phyloP scores from a whole-genome alignment of 2,797 vertebrate species.

The Lepus oiostolus region DNA sequence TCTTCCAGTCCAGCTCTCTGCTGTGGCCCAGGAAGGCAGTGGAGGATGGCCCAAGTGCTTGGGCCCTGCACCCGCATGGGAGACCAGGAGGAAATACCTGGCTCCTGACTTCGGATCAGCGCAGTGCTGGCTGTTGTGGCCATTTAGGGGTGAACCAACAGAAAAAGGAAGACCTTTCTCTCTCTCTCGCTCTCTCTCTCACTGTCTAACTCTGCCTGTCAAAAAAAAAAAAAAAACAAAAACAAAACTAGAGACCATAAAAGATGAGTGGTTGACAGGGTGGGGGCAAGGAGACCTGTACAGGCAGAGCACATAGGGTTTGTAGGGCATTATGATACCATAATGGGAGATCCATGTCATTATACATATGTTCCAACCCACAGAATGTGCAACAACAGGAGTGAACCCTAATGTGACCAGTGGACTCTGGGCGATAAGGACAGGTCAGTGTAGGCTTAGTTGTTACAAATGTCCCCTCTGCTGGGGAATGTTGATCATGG shows the following conservation, averaged over 20 bases:
- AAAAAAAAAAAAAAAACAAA: no score
- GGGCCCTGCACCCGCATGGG: no score
- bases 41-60: no score
- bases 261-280: background rate
- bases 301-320: background rate
- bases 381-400: background rate
- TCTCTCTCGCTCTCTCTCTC: no score
- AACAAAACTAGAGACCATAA: background rate
- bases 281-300: background rate
- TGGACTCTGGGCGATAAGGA: background rate
- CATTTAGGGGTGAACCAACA: no score
- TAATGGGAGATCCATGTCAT: background rate
- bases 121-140: no score
- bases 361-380: background rate
- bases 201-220: no score
- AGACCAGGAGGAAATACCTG: no score
- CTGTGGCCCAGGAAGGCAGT: no score
- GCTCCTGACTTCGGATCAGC: no score
- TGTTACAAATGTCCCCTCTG: background rate
- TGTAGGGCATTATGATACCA: background rate
- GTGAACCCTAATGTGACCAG: background rate
- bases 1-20: no score
- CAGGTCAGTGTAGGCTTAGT: background rate
- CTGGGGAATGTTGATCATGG: background rate
- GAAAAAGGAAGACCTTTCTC: no score